Evolutionary conservation across 2,797 vertebrate genomes (phyloP).

Genomic region (Threskiornis aethiopicus): DNA sequence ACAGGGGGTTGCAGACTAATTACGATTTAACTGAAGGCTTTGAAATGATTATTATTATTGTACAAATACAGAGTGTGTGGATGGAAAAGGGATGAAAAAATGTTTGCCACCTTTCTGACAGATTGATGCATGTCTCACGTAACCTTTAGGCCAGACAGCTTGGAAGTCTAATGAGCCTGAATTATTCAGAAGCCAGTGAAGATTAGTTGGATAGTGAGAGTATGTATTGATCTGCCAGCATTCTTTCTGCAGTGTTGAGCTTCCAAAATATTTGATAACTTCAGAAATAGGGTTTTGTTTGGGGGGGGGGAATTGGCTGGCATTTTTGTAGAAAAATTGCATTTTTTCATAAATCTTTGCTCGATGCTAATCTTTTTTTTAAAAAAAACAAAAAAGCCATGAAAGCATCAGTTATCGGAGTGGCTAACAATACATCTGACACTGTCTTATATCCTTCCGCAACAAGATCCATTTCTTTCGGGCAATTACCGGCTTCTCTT

Average conservation of each 20-base stretch:
- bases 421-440: neutral
- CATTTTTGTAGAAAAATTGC: accelerated
- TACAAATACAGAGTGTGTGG: neutral
- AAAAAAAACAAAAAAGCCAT: no score
- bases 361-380: neutral
- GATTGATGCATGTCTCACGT: neutral
- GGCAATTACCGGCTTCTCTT: constrained; percentile 22
- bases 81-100: neutral
- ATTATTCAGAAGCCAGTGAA: constrained; percentile 69
- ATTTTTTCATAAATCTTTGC: neutral
- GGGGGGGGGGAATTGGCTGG: no score
- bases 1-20: neutral
- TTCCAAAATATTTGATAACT: constrained; percentile 12
- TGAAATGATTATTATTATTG: neutral
- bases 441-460: neutral
- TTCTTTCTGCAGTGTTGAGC: neutral
- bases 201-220: constrained; percentile 47
- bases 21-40: neutral
- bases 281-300: neutral
- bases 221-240: constrained; percentile 38
- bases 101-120: constrained; percentile 2
- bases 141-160: constrained; percentile 57
- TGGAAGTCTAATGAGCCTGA: constrained; percentile 52
- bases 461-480: constrained; percentile 17
- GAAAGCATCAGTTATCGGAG: neutral